Base-by-base conservation (phyloP, 2,797 vertebrate species). In the Coregonus ussuriensis region DNA sequence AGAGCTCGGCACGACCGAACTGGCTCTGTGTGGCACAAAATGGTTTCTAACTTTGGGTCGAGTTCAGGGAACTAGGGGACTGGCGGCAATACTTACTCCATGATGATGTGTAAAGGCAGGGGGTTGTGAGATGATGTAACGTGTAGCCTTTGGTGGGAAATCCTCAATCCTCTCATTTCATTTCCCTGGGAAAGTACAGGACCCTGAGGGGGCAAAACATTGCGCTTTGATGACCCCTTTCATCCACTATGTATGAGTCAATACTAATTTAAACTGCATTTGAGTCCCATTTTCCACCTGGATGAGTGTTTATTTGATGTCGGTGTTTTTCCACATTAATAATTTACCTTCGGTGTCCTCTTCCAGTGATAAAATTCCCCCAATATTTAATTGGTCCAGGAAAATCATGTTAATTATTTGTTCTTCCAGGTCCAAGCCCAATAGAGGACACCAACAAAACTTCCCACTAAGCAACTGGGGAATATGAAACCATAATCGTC, bases 1-100 rank as follows among this genome's bases (percentile, higher is more conserved):
- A 76, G 80, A 31, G 31, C 71, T 72, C 52, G 4, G 71, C 51
- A 31, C 14, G 70, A 29, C 52, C 70, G 5, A 14, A 21, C 70
- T 1, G 70, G 70, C 21, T 72, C 91, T 86, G 89, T 79, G 84
- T 62, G 83, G 90, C 88, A 85, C 87, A 91, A 92, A 90, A 91
- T 90, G 90, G 91, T 90, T 31, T 51, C 85, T 83, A 84, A 82
- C 80, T 70, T 85, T 71, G 81, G 75, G 84, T 83, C 87, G 86
- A 85, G 83, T 89, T 89, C 83, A 86, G 83, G 33, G 79, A 82
- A 84, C 86, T 83, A 47, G 41, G 9, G 41, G 9, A 47, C 41
- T 47, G 81, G 77, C 41, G 3, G 16, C 84, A 72, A 74, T 71
- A 67, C 80, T 88, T 37, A 33, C 65, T 29, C 74, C 54, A 54